These are phyloP conservation scores for Junonia oenone DNA, from an alignment of 2,888 invertebrate genomes.

Conservation along the genomic window DNA sequence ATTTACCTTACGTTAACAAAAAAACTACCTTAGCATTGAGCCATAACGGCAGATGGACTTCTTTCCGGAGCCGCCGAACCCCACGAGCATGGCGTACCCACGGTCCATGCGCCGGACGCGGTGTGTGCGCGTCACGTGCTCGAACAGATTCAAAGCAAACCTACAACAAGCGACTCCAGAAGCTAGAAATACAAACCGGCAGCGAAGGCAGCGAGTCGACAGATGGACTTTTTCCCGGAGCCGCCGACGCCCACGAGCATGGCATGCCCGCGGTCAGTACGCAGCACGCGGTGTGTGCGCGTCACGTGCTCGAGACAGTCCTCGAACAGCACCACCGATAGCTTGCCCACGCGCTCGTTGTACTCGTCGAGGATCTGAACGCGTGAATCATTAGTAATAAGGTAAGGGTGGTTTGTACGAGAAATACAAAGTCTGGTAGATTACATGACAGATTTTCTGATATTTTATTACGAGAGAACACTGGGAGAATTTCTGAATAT, in stretches of 20 bases:
- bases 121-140: slow-evolving; percentile 93
- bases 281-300: slow-evolving; percentile 89
- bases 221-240: slow-evolving; percentile 91
- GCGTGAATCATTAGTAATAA: too few species aligned
- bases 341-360: slow-evolving; percentile 85
- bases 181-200: too few species aligned
- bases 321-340: slow-evolving; percentile 92
- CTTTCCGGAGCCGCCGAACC: slow-evolving; percentile 94
- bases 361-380: too few species aligned
- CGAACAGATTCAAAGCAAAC: too few species aligned
- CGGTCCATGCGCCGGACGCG: slow-evolving; percentile 89
- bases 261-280: slow-evolving; percentile 91
- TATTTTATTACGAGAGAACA: too few species aligned
- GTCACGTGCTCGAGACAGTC: slow-evolving; percentile 95
- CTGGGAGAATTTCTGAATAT: too few species aligned
- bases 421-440: too few species aligned
- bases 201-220: slow-evolving; percentile 89
- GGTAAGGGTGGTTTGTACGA: too few species aligned
- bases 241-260: slow-evolving; percentile 94
- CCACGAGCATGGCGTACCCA: slow-evolving; percentile 91
- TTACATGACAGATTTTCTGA: too few species aligned
- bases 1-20: too few species aligned
- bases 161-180: too few species aligned
- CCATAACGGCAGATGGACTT: slow-evolving; percentile 87
- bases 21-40: too few species aligned